Conservation (phyloP, 2,888 invertebrate genomes). For the Coleophora deauratella region DNA sequence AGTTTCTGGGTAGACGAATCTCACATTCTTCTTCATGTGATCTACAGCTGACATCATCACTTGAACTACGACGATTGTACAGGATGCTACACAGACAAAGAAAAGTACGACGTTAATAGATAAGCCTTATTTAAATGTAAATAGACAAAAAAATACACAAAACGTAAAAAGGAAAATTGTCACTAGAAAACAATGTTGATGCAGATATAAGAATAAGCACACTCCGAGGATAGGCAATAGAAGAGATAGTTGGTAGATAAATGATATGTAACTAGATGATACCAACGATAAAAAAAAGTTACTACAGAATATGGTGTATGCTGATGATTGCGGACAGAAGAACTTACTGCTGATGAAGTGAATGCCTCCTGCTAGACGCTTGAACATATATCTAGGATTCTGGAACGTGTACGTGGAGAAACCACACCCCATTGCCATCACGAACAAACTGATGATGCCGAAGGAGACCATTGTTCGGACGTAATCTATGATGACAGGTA, state of each 20-base stretch:
- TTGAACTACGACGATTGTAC: conserved; percentile 87
- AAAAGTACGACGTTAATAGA: too few species aligned
- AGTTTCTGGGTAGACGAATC: conserved; percentile 78
- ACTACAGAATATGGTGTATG: too few species aligned
- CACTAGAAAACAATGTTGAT: too few species aligned
- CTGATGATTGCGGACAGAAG: too few species aligned
- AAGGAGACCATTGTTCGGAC: conserved; percentile 89
- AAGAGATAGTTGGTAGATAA: too few species aligned
- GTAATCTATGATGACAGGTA: conserved; percentile 77
- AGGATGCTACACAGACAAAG: conserved; percentile 75
- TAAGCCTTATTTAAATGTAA: too few species aligned
- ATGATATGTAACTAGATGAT: too few species aligned
- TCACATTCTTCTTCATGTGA: conserved; percentile 78
- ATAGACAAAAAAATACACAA: too few species aligned
- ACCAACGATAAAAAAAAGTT: too few species aligned
- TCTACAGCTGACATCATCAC: conserved; percentile 83
- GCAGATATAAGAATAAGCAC: too few species aligned
- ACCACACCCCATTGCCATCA: conserved; percentile 86
- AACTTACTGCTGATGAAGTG: conserved; percentile 86
- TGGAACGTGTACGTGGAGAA: conserved; percentile 89
- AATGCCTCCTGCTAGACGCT: conserved; percentile 87
- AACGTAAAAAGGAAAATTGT: too few species aligned
- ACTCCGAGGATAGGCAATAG: too few species aligned
- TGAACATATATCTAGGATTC: conserved; percentile 91
- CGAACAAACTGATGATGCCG: conserved; percentile 84